These are phyloP conservation scores for Misgurnus mizolepis DNA, from an alignment of 2,113 vertebrate genomes.

Conservation along the genomic window DNA sequence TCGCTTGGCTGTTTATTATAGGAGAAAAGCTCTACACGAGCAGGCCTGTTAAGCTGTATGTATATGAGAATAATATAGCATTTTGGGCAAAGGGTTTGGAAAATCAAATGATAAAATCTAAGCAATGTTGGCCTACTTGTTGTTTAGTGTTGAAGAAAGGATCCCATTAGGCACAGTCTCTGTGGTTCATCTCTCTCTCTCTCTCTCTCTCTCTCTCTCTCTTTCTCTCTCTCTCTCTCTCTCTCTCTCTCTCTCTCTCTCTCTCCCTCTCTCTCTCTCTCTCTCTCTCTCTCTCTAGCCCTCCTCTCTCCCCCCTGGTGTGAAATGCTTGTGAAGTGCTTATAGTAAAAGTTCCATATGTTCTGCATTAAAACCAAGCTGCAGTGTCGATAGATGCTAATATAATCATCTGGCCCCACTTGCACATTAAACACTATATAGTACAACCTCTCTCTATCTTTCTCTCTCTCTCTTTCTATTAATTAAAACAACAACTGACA, in stretches of 20 bases:
- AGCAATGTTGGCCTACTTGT: background rate
- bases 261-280: background rate
- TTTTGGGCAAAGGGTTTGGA: background rate
- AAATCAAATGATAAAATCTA: background rate
- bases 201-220: background rate
- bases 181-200: background rate
- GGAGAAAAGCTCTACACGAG: background rate
- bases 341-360: conserved; percentile 38
- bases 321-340: background rate
- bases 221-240: background rate
- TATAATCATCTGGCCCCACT: conserved; percentile 44
- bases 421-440: conserved; percentile 30
- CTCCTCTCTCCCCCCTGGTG: background rate
- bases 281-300: background rate
- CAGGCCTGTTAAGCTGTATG: background rate
- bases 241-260: background rate
- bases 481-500: no score
- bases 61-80: background rate
- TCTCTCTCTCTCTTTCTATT: background rate
- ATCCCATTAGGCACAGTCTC: conserved; percentile 4
- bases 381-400: conserved; percentile 36
- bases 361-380: conserved; percentile 30
- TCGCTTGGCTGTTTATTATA: background rate
- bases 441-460: background rate
- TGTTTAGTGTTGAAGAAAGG: background rate